phyloP scores from a whole-genome alignment of 2,113 vertebrate genomes.

The Calidris pygmaea region DNA sequence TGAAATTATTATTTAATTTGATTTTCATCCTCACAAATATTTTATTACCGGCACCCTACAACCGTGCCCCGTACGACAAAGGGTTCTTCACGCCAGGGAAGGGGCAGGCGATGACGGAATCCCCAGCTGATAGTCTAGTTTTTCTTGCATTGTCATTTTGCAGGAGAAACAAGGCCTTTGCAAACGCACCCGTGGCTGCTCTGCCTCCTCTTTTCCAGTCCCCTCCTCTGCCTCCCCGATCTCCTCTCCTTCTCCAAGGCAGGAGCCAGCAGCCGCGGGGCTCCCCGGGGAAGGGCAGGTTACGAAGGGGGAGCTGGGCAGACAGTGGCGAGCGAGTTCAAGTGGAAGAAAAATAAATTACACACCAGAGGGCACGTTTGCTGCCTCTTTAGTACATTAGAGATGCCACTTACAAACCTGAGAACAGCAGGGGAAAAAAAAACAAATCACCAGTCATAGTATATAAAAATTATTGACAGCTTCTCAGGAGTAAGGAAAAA shows the following conservation, averaged over 20 bases:
- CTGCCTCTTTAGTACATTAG: neutral
- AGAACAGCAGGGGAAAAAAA: neutral
- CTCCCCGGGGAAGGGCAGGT: neutral
- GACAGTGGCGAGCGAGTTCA: neutral
- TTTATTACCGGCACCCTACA: neutral
- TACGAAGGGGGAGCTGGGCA: neutral
- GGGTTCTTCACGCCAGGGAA: neutral
- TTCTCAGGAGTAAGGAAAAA: neutral
- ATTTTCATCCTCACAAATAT: neutral
- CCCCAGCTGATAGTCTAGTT: neutral
- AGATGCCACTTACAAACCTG: neutral
- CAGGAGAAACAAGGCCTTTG: neutral
- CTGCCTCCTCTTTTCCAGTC: neutral
- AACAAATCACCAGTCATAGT: neutral
- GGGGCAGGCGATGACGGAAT: neutral
- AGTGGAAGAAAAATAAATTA: neutral
- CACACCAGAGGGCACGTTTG: fast-evolving
- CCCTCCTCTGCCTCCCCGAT: neutral
- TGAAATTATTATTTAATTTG: neutral
- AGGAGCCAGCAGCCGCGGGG: neutral
- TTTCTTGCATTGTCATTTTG: fast-evolving
- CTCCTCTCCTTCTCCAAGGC: neutral
- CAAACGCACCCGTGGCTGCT: fast-evolving
- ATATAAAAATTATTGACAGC: neutral
- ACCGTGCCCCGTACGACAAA: neutral